phyloP scores from a whole-genome alignment of 1,140 invertebrate genomes.

The Drosophila auraria region DNA sequence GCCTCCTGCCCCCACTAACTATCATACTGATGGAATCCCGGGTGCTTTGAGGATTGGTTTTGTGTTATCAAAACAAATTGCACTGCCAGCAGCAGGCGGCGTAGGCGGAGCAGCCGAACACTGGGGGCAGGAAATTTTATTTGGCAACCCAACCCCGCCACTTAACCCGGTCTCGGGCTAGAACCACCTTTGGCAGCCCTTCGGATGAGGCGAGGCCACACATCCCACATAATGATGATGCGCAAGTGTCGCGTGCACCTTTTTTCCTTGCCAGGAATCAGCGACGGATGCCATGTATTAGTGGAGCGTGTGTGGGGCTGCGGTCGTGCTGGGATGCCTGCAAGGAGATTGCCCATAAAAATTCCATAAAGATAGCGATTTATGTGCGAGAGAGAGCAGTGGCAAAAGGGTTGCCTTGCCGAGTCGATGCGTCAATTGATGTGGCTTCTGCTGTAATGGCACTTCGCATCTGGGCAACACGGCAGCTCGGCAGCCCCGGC shows the following conservation, averaged over 20 bases:
- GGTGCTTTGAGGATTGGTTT: slow-evolving; percentile 54
- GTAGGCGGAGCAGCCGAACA: background rate
- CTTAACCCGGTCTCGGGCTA: slow-evolving; percentile 60
- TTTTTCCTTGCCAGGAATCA: slow-evolving; percentile 42
- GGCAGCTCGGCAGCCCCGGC: slow-evolving; percentile 20
- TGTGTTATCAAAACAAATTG: slow-evolving; percentile 78
- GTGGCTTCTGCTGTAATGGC: slow-evolving; percentile 76
- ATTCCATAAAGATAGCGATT: slow-evolving; percentile 85
- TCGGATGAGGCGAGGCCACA: slow-evolving; percentile 4
- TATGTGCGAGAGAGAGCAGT: slow-evolving; percentile 63
- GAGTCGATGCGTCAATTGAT: slow-evolving; percentile 78
- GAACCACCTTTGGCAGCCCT: slow-evolving; percentile 20
- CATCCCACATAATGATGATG: slow-evolving; percentile 78
- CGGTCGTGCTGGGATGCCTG: slow-evolving; percentile 64
- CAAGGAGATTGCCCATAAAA: slow-evolving; percentile 85
- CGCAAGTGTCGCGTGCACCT: slow-evolving; percentile 75
- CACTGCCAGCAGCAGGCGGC: slow-evolving; percentile 56
- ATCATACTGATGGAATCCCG: slow-evolving; percentile 18
- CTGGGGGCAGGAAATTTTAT: slow-evolving; percentile 67
- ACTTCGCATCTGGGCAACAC: slow-evolving; percentile 63
- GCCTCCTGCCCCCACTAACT: slow-evolving; percentile 5
- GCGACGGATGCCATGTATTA: slow-evolving; percentile 75
- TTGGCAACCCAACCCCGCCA: slow-evolving; percentile 61
- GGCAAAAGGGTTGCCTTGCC: slow-evolving; percentile 79
- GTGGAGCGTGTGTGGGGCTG: slow-evolving; percentile 52